Evolutionary conservation across 2,888 invertebrate genomes (phyloP).

Genomic region (Drosophila silvestris): DNA sequence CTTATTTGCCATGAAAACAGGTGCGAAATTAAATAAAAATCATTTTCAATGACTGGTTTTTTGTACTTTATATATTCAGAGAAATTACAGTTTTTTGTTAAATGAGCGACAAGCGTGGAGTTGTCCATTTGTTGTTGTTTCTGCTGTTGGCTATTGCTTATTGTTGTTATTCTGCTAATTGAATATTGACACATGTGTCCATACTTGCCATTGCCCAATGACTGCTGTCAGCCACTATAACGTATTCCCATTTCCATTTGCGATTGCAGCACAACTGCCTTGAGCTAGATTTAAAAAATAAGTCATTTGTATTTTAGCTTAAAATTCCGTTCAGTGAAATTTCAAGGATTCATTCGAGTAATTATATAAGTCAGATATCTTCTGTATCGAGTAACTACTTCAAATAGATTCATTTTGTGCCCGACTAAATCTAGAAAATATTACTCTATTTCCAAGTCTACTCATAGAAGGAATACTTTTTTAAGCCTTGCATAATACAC

Average conservation of each 20-base stretch:
- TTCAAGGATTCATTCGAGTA: background rate
- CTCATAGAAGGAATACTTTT: background rate
- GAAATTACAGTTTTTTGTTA: background rate
- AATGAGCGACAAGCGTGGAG: slow-evolving; percentile 26
- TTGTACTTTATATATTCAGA: background rate
- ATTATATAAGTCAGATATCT: background rate
- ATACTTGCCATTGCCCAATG: slow-evolving; percentile 24
- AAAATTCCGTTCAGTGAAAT: accelerated
- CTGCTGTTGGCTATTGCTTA: slow-evolving; percentile 14
- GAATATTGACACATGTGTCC: slow-evolving; percentile 51
- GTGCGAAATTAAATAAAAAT: slow-evolving; percentile 71
- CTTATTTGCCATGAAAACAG: slow-evolving; percentile 64
- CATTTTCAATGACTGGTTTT: slow-evolving; percentile 33
- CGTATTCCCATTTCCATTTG: slow-evolving; percentile 26
- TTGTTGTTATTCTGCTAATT: slow-evolving; percentile 49
- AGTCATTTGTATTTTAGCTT: background rate
- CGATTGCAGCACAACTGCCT: background rate
- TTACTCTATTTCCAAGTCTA: background rate
- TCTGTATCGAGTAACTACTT: background rate
- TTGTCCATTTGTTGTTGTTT: slow-evolving; percentile 13
- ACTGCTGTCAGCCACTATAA: slow-evolving; percentile 6
- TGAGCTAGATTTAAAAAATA: background rate
- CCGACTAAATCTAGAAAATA: background rate
- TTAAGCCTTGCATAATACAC: slow-evolving; percentile 6
- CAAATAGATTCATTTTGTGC: background rate